These are phyloP conservation scores for Hydrochoerus hydrochaeris DNA, from an alignment of 2,113 vertebrate species.

Conservation along the genomic window DNA sequence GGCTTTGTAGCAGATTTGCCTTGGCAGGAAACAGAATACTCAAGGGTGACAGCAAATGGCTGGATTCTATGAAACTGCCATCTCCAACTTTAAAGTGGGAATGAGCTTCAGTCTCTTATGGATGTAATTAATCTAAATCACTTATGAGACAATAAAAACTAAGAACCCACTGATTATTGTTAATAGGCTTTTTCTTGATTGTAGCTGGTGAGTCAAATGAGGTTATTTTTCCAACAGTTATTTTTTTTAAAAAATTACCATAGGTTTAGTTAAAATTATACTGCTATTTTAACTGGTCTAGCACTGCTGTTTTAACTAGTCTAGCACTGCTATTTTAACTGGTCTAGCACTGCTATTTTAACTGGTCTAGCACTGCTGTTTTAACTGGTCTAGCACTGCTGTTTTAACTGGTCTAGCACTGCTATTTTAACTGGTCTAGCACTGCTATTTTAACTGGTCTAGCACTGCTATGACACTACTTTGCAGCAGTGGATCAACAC, in stretches of 20 bases:
- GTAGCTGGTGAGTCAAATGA: conserved; percentile 82
- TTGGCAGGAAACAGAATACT: conserved; percentile 74
- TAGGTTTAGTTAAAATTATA: conserved; percentile 68
- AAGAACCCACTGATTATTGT: conserved; percentile 84
- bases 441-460: neutral
- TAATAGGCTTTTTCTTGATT: conserved; percentile 83
- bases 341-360: neutral
- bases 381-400: neutral
- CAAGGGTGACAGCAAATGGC: conserved; percentile 78
- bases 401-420: neutral
- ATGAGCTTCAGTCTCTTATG: conserved; percentile 77
- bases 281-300: neutral
- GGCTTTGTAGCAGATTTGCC: conserved; percentile 79
- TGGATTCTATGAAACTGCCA: conserved; percentile 80
- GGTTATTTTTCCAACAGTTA: conserved; percentile 78
- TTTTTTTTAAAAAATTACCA: conserved; percentile 49
- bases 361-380: neutral
- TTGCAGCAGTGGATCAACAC: conserved; percentile 48
- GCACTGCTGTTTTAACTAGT: neutral
- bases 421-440: too few relatives aligned
- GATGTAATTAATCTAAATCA: conserved; percentile 87
- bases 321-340: conserved; percentile 37
- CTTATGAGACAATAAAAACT: conserved; percentile 86
- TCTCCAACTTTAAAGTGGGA: conserved; percentile 79
- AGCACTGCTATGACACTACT: conserved; percentile 34